Base-by-base conservation (phyloP, 2,888 invertebrate genomes). In the Drosophila demipolita region DNA sequence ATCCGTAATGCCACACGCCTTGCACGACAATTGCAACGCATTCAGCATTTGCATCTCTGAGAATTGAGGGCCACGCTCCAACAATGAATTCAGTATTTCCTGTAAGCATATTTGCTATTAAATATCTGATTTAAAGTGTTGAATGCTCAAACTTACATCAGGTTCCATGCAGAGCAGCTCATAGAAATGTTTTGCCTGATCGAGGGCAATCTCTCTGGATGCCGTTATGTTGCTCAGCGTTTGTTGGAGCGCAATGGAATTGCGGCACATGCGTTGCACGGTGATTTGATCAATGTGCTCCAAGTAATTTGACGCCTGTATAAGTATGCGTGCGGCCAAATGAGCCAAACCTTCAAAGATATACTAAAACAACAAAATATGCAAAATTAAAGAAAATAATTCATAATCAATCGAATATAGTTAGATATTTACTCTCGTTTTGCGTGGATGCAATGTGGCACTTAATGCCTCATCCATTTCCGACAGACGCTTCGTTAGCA, bases 61-160 rank as follows among this genome's bases (percentile, higher is more conserved):
- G 93, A 97, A 98, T 92, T 97, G 96, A 0, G 97, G 95, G 2
- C 98, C 98, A 84, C 97, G 96, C 92, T 98, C 98, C 54, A 97
- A 94, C 15, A 98, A 96, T 36, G 95, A 95, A 77, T 96, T 96
- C 72, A 98, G 94, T 87, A 98, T 96, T 93, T 97, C 97, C 97
- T 97, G 93, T 17, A 58, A 91, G 0, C 26, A 52, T 35, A 20
- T 20, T 40, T 20, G 4, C 2, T 3, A 49, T 32, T 9, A 53
- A 8, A 26, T 3, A 9, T 3, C 15, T 4, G 23, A 15, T 23
- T 45, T 23, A 45, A 15, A 15, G 23, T 45, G 3, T 17, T 7
- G 20, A 7, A 12, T 36, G 2, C 9, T 0, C 1, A 6, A 33
- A 88, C 93, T 93, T 92, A 97, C 97, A 94, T 98, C 97, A 1